phyloP scores from a whole-genome alignment of 2,888 invertebrate genomes.

The Noctua janthina region DNA sequence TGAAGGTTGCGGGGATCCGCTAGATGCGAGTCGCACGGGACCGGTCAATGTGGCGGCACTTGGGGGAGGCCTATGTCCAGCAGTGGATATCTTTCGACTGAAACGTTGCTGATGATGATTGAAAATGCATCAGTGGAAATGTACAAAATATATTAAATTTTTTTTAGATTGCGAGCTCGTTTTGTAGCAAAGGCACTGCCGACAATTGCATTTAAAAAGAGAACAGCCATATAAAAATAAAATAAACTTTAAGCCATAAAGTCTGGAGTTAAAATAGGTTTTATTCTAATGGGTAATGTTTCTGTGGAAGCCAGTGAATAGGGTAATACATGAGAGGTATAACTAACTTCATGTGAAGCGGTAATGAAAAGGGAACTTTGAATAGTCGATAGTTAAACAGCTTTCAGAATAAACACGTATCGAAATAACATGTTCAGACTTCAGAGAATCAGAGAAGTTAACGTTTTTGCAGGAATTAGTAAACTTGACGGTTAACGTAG shows the following conservation, averaged over 20 bases:
- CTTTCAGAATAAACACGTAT: slow-evolving; percentile 26
- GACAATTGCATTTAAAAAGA: slow-evolving; percentile 39
- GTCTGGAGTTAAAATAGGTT: slow-evolving; percentile 45
- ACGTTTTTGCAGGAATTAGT: slow-evolving; percentile 43
- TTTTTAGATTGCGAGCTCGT: neutral
- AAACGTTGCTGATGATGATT: no score
- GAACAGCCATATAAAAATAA: slow-evolving; percentile 32
- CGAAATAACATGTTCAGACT: slow-evolving; percentile 25
- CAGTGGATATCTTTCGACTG: no score
- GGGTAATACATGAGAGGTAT: slow-evolving; percentile 16
- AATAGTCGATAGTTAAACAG: slow-evolving; percentile 30
- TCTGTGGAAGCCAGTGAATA: slow-evolving; percentile 35
- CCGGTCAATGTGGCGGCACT: no score
- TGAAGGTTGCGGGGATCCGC: no score
- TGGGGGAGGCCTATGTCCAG: no score
- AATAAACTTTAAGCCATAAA: slow-evolving; percentile 54
- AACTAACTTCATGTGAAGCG: slow-evolving; percentile 24
- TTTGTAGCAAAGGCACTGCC: slow-evolving; percentile 11
- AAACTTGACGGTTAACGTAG: slow-evolving; percentile 15
- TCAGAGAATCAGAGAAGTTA: slow-evolving; percentile 32
- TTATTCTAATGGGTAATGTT: slow-evolving; percentile 56
- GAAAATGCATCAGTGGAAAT: slow-evolving; percentile 1
- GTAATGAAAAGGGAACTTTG: slow-evolving; percentile 47
- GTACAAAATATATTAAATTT: neutral
- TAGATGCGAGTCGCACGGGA: no score